Percentiles rank a stretch among this genome's conserved stretches.
These are phyloP conservation scores for Nesogale talazaci DNA, from an alignment of 2,113 vertebrate species.

Conservation along the genomic window DNA sequence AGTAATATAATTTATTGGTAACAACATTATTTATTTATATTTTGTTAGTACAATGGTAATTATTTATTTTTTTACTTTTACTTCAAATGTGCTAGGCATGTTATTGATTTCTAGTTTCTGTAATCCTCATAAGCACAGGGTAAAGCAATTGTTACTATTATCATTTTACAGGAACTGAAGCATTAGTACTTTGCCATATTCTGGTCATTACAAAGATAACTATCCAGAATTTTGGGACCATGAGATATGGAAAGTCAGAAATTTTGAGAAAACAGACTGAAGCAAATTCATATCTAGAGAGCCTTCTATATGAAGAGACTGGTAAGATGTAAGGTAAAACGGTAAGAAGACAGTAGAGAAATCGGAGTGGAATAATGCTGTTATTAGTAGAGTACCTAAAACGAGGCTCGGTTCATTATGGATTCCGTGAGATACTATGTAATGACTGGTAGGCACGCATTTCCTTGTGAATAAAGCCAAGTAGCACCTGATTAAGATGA, in stretches of 20 bases:
- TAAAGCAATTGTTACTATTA: background rate
- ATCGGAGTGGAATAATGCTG: background rate
- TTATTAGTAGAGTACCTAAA: background rate
- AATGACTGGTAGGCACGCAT: background rate
- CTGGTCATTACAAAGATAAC: background rate
- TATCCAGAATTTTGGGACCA: conserved; percentile 43
- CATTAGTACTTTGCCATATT: conserved; percentile 32
- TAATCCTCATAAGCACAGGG: background rate
- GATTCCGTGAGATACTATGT: background rate
- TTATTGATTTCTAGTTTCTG: conserved; percentile 12
- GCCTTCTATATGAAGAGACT: background rate
- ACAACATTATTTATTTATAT: background rate
- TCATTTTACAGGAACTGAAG: conserved; percentile 50
- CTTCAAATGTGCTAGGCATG: conserved; percentile 7
- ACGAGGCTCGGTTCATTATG: background rate
- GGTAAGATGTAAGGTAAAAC: too few relatives aligned
- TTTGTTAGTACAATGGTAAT: background rate
- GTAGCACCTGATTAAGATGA: background rate
- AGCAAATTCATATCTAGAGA: background rate
- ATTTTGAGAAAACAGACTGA: conserved; percentile 4
- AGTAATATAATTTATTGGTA: conserved; percentile 31
- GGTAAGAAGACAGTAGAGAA: background rate
- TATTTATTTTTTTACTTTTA: background rate
- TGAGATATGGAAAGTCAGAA: conserved; percentile 46
- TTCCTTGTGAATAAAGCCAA: conserved; percentile 1